Evolutionary conservation across 2,113 vertebrate genomes (phyloP).

Genomic region (Macheiramphus alcinus): DNA sequence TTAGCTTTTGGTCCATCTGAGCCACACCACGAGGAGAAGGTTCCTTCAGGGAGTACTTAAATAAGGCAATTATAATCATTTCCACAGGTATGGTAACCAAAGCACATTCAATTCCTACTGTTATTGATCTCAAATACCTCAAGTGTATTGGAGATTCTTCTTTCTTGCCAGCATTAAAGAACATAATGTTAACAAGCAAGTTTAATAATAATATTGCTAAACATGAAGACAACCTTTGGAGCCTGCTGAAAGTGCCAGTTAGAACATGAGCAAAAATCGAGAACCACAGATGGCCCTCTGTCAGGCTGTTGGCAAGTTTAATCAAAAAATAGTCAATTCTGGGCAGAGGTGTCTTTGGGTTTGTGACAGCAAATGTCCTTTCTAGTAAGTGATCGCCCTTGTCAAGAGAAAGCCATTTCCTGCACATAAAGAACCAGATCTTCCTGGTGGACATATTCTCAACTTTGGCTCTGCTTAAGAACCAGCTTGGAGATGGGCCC

Average conservation of each 20-base stretch:
- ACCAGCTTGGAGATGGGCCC: slow-evolving; percentile 62
- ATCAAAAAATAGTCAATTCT: slow-evolving; percentile 66
- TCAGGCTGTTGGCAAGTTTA: neutral
- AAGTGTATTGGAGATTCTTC: neutral
- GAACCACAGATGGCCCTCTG: slow-evolving; percentile 57
- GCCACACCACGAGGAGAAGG: neutral
- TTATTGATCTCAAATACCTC: neutral
- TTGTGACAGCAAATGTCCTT: slow-evolving; percentile 14
- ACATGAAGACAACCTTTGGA: slow-evolving; percentile 70
- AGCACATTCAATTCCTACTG: slow-evolving; percentile 62
- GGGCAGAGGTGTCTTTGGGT: neutral
- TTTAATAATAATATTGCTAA: slow-evolving; percentile 59
- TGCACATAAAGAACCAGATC: slow-evolving; percentile 73
- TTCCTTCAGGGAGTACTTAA: slow-evolving; percentile 52
- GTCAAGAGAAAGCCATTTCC: slow-evolving; percentile 62
- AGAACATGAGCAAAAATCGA: slow-evolving; percentile 32
- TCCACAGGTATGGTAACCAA: slow-evolving; percentile 62
- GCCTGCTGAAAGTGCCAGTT: slow-evolving; percentile 18
- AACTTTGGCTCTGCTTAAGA: slow-evolving; percentile 71
- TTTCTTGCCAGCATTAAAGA: slow-evolving; percentile 38
- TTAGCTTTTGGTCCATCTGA: neutral
- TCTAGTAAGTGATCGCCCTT: neutral
- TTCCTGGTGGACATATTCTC: slow-evolving; percentile 46
- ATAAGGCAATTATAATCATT: slow-evolving; percentile 45
- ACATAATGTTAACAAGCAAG: slow-evolving; percentile 67